Evolutionary conservation across 2,888 invertebrate genomes (phyloP).

Genomic region (Nysson spinosus): DNA sequence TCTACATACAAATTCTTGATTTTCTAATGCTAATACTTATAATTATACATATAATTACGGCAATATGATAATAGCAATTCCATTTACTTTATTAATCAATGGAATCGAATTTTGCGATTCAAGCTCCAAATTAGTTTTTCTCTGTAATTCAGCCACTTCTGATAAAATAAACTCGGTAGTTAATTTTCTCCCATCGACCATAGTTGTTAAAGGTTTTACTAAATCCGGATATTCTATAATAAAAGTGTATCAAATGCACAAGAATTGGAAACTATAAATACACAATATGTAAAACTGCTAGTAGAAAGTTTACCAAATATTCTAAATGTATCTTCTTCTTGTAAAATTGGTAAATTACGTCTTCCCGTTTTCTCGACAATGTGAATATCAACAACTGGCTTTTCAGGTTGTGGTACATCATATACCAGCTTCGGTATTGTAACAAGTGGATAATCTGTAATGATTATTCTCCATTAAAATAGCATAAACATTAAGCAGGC

Average conservation of each 20-base stretch:
- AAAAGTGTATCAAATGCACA: neutral
- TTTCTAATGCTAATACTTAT: no score
- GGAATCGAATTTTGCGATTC: slow-evolving; percentile 65
- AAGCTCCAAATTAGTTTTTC: slow-evolving; percentile 66
- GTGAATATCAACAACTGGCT: slow-evolving; percentile 69
- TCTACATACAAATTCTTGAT: neutral
- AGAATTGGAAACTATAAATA: neutral
- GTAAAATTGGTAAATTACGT: slow-evolving; percentile 72
- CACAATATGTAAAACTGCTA: neutral
- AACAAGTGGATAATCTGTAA: slow-evolving; percentile 47
- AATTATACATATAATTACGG: no score
- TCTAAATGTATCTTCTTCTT: slow-evolving; percentile 70
- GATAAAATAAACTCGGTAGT: slow-evolving; percentile 69
- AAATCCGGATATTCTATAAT: slow-evolving; percentile 73
- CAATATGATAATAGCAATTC: no score
- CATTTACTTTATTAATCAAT: slow-evolving; percentile 70
- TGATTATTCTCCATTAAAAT: neutral
- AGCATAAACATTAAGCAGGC: neutral
- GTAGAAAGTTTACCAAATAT: slow-evolving; percentile 74
- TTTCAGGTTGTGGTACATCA: slow-evolving; percentile 66
- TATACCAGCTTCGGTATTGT: slow-evolving; percentile 67
- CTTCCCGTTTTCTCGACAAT: slow-evolving; percentile 71
- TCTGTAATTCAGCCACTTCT: slow-evolving; percentile 65
- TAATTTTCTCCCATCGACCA: slow-evolving; percentile 64
- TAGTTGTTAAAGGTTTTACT: slow-evolving; percentile 70